phyloP scores from a whole-genome alignment of 1,140 invertebrate species.

The Leptinotarsa undecemlineata region DNA sequence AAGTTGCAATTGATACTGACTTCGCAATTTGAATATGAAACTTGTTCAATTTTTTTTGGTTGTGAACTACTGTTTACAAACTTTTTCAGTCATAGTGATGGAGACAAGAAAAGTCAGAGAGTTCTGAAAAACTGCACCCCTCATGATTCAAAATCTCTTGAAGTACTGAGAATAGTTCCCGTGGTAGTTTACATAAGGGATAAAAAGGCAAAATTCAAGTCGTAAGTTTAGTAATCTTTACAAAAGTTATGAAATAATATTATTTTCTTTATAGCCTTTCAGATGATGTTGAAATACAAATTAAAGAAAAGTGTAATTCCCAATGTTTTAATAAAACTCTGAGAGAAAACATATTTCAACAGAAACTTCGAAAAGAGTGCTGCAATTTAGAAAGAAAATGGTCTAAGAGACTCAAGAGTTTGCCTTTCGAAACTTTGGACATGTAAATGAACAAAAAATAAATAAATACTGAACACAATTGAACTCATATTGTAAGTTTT shows the following conservation, averaged over 20 bases:
- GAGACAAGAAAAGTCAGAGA: neutral
- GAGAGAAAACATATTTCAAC: neutral
- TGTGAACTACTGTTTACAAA: too few species aligned
- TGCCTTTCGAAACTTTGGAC: neutral
- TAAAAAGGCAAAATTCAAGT: neutral
- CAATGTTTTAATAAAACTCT: neutral
- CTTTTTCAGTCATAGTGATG: neutral
- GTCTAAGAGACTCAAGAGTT: neutral
- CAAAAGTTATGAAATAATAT: neutral
- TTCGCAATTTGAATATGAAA: too few species aligned
- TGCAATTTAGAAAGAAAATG: neutral
- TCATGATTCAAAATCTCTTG: conserved; percentile 9
- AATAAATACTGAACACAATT: too few species aligned
- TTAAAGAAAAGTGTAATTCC: conserved; percentile 8
- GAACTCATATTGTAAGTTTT: too few species aligned
- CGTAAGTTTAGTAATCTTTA: neutral
- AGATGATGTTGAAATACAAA: conserved; percentile 13
- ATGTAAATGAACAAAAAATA: neutral
- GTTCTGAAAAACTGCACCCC: neutral
- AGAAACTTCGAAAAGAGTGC: neutral
- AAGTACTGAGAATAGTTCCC: conserved; percentile 18
- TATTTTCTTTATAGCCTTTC: conserved; percentile 7
- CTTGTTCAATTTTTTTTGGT: too few species aligned
- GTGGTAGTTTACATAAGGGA: conserved; percentile 19
- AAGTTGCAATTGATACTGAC: too few species aligned